Evolutionary conservation across 2,888 invertebrate species (phyloP).

Genomic region (Morpho achilles): DNA sequence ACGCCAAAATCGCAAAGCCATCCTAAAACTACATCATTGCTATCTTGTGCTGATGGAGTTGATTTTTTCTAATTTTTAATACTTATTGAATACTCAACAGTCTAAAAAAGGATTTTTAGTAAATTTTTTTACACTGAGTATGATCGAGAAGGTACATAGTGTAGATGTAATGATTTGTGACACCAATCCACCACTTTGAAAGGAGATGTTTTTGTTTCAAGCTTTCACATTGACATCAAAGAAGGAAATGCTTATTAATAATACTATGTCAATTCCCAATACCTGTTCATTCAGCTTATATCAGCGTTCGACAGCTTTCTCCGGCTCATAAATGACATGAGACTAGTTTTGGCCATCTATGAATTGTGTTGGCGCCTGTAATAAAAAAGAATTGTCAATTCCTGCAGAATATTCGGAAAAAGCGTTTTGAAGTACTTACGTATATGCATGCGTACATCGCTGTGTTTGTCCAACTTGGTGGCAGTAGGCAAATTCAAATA

Average conservation of each 20-base stretch:
- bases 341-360: conserved; percentile 42
- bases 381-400: neutral
- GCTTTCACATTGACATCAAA: conserved; percentile 10
- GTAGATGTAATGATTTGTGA: neutral
- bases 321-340: conserved; percentile 47
- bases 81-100: too few relatives aligned
- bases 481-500: too few relatives aligned
- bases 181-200: neutral
- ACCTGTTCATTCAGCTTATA: conserved; percentile 17
- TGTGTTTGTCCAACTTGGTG: too few relatives aligned
- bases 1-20: too few relatives aligned
- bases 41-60: too few relatives aligned
- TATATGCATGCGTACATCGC: too few relatives aligned
- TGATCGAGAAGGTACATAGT: neutral
- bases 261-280: conserved; percentile 11
- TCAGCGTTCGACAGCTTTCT: conserved; percentile 47
- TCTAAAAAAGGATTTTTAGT: neutral
- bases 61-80: too few relatives aligned
- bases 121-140: neutral
- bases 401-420: too few relatives aligned
- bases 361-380: conserved; percentile 37
- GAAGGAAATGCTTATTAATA: conserved; percentile 13
- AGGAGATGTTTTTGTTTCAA: conserved; percentile 2
- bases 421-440: too few relatives aligned
- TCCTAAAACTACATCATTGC: too few relatives aligned